A percentile compares a stretch with the other conserved stretches of the same genome.
Conservation (phyloP, 2,113 vertebrate genomes). For the Pygoscelis adeliae region DNA sequence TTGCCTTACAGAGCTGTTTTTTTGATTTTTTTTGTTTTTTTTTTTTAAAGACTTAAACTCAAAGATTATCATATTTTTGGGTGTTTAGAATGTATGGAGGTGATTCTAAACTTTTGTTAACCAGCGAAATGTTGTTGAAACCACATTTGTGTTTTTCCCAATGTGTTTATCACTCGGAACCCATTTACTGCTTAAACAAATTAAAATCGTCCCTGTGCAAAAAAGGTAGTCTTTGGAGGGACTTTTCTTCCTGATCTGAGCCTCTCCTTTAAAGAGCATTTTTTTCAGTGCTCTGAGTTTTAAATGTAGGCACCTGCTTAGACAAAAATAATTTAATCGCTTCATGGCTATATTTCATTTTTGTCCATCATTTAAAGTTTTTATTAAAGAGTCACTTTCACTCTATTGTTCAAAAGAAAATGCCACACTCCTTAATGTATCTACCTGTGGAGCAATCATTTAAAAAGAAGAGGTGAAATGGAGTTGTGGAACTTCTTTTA, state of each 20-base stretch:
- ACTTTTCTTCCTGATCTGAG: background rate
- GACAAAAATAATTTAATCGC: rapidly evolving
- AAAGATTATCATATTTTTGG: background rate
- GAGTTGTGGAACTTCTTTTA: background rate
- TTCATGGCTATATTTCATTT: background rate
- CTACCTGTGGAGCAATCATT: background rate
- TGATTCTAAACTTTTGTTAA: background rate
- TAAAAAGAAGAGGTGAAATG: background rate
- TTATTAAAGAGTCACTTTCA: background rate
- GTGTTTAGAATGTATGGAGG: background rate
- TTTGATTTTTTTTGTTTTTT: too few relatives aligned
- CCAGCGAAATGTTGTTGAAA: background rate
- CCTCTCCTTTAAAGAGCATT: background rate
- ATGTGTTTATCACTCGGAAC: background rate
- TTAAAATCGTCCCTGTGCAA: background rate
- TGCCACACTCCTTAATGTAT: background rate
- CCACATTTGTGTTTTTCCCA: background rate
- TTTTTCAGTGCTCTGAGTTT: background rate
- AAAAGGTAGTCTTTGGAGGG: background rate
- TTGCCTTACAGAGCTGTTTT: background rate
- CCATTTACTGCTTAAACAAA: background rate
- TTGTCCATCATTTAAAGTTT: background rate
- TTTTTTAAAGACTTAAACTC: background rate
- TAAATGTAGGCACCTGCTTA: background rate
- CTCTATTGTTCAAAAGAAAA: background rate